phyloP scores from a whole-genome alignment of 2,888 invertebrate species.

The Harpalus rufipes region DNA sequence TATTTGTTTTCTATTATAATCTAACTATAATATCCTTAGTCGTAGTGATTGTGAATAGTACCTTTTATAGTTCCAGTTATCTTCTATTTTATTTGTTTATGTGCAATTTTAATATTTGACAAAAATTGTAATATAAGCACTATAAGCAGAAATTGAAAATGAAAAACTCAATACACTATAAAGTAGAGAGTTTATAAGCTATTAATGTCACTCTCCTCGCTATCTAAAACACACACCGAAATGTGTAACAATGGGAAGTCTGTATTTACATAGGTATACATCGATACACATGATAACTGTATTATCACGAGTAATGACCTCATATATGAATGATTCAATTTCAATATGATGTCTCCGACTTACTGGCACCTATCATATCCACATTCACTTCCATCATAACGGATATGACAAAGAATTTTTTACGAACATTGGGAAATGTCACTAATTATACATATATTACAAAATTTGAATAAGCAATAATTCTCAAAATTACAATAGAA shows the following conservation, averaged over 20 bases:
- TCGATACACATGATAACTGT: constrained; percentile 34
- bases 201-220: background rate
- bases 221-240: constrained; percentile 40
- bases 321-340: constrained; percentile 24
- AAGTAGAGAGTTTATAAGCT: constrained; percentile 20
- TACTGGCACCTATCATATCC: too few species aligned
- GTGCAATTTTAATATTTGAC: background rate
- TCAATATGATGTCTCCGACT: background rate
- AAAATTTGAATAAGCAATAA: constrained; percentile 8
- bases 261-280: constrained; percentile 42
- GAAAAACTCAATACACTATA: background rate
- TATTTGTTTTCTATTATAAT: too few species aligned
- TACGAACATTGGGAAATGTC: too few species aligned
- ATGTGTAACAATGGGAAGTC: constrained; percentile 38
- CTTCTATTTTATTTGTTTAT: too few species aligned
- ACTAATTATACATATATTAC: background rate
- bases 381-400: too few species aligned
- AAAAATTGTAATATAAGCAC: background rate
- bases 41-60: too few species aligned
- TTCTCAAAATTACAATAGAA: background rate
- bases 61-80: too few species aligned
- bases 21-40: too few species aligned
- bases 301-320: constrained; percentile 37
- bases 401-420: too few species aligned
- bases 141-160: background rate